A percentile compares a stretch with the other conserved stretches of the same genome.
These are phyloP conservation scores for Malurus melanocephalus DNA, from an alignment of 2,113 vertebrate genomes.

Conservation along the genomic window DNA sequence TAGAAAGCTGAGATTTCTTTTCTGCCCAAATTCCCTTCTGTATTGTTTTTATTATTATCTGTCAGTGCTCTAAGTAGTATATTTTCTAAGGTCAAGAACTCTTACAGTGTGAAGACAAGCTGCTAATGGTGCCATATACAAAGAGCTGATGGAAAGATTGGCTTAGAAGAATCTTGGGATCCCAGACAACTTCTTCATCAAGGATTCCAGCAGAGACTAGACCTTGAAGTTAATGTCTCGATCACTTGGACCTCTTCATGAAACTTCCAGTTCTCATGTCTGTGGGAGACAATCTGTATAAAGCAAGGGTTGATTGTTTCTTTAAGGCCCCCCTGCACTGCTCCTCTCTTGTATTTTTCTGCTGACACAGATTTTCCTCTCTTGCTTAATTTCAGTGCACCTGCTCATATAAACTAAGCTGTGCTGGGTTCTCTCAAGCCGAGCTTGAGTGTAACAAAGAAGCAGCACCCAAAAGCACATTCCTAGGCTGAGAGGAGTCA, in stretches of 20 bases:
- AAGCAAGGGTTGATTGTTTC: not conserved
- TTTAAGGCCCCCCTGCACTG: not conserved
- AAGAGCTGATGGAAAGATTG: not conserved
- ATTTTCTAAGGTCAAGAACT: not conserved
- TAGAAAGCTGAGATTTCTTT: not conserved
- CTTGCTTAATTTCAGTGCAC: not conserved
- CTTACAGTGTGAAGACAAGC: not conserved
- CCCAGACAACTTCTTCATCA: not conserved
- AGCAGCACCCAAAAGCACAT: not conserved
- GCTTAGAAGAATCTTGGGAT: not conserved
- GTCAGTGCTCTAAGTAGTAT: not conserved
- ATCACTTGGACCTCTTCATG: not conserved
- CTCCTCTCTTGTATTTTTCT: not conserved
- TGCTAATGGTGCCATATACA: not conserved
- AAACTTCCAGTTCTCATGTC: not conserved
- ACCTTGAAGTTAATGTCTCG: not conserved
- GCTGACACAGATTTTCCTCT: not conserved
- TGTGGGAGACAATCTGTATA: not conserved
- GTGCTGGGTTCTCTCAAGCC: not conserved
- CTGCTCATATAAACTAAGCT: slow-evolving; percentile 2
- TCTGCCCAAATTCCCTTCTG: not conserved
- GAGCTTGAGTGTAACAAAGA: not conserved
- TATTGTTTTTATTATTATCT: not conserved
- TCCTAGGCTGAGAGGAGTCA: not conserved
- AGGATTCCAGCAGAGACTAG: not conserved